phyloP scores from a whole-genome alignment of 1,140 invertebrate genomes.

The Rhopalosiphum padi region DNA sequence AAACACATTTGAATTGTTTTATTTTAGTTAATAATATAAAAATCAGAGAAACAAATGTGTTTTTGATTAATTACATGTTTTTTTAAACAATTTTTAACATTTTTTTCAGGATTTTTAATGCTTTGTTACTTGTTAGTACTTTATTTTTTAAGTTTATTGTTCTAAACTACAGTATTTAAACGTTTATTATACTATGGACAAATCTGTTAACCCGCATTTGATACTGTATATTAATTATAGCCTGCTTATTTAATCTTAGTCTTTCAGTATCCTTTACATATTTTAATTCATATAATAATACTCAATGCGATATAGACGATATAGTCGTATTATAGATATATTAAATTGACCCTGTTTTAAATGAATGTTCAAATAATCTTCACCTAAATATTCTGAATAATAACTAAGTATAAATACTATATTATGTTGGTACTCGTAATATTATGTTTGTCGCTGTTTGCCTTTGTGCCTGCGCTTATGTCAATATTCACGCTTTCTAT shows the following conservation, averaged over 20 bases:
- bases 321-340: background rate
- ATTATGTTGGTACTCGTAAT: background rate
- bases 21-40: background rate
- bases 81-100: too few species aligned
- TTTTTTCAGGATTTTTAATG: background rate
- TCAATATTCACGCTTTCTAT: background rate
- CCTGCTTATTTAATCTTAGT: background rate
- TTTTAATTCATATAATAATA: too few species aligned
- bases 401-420: background rate
- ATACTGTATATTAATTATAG: background rate
- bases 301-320: too few species aligned
- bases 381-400: background rate
- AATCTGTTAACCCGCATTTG: background rate
- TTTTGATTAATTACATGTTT: background rate
- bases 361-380: background rate
- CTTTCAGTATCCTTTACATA: background rate
- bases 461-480: background rate
- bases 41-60: background rate
- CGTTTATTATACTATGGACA: background rate
- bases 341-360: background rate
- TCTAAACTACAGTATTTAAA: background rate
- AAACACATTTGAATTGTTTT: background rate
- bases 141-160: background rate
- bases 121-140: background rate
- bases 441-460: background rate